phyloP scores from a whole-genome alignment of 2,113 vertebrate species.

The Ascaphus truei region DNA sequence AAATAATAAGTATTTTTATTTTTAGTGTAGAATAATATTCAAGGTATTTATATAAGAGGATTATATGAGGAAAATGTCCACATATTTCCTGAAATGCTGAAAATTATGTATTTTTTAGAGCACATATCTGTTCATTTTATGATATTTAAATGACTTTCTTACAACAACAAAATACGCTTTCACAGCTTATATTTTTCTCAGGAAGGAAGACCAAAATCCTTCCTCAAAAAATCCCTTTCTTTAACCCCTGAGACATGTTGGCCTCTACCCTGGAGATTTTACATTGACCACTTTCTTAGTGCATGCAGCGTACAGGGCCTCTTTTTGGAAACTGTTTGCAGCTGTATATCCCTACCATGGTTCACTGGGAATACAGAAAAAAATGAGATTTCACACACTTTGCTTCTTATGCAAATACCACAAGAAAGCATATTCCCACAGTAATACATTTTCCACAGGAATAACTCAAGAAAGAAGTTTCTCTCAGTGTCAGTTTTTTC shows the following conservation, averaged over 20 bases:
- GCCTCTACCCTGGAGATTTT: background rate
- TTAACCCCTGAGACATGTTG: conserved; percentile 1
- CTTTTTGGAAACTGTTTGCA: conserved; percentile 21
- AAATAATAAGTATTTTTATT: no score
- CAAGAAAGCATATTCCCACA: conserved; percentile 33
- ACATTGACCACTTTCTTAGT: conserved; percentile 1
- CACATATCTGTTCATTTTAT: no score
- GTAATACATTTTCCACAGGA: conserved; percentile 22
- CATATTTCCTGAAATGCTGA: no score
- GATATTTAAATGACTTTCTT: no score
- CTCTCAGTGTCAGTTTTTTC: conserved; percentile 26
- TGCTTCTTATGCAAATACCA: conserved; percentile 30
- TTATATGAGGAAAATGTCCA: no score
- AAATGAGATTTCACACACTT: conserved; percentile 37
- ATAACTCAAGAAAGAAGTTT: conserved; percentile 20
- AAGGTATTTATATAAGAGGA: no score
- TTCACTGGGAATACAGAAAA: conserved; percentile 33
- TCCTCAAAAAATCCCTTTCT: no score
- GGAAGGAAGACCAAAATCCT: no score
- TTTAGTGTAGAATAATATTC: no score
- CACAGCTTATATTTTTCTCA: no score
- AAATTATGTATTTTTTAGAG: no score
- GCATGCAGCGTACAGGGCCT: conserved; percentile 13
- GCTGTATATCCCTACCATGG: conserved; percentile 24
- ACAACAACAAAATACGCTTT: no score